Conservation (phyloP, 2,888 invertebrate genomes). For the Tryphoninae sp. region DNA sequence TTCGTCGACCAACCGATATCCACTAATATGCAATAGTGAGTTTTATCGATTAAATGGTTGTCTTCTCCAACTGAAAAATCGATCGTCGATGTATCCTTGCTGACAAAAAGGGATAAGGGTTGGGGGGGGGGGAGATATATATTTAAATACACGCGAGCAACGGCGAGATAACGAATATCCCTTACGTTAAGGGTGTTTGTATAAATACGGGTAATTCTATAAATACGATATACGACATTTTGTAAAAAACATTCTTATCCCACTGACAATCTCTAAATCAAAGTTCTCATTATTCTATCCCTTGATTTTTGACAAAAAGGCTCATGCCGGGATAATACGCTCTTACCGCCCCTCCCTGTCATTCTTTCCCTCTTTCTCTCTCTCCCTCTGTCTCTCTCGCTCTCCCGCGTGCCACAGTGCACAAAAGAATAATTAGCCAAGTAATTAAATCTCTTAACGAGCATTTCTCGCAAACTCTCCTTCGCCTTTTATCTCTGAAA, state of each 20-base stretch:
- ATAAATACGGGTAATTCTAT: too few relatives aligned
- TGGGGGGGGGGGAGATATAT: too few relatives aligned
- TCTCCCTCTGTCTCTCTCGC: conserved; percentile 25
- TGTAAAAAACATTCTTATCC: too few relatives aligned
- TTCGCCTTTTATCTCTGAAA: conserved; percentile 61
- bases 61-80: background rate
- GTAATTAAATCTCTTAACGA: conserved; percentile 67
- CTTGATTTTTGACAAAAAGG: too few relatives aligned
- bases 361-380: conserved; percentile 17
- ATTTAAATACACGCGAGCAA: too few relatives aligned
- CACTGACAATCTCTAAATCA: too few relatives aligned
- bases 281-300: too few relatives aligned
- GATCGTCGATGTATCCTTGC: conserved; percentile 1
- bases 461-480: conserved; percentile 36
- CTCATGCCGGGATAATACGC: too few relatives aligned
- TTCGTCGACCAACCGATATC: conserved; percentile 9
- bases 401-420: background rate
- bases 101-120: background rate
- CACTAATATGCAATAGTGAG: conserved; percentile 11
- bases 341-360: background rate
- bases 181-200: too few relatives aligned
- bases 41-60: background rate
- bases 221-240: too few relatives aligned
- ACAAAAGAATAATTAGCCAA: conserved; percentile 67
- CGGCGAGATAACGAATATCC: too few relatives aligned